Conservation (phyloP, 2,797 vertebrate genomes). For the Melanotaenia trifasciata region DNA sequence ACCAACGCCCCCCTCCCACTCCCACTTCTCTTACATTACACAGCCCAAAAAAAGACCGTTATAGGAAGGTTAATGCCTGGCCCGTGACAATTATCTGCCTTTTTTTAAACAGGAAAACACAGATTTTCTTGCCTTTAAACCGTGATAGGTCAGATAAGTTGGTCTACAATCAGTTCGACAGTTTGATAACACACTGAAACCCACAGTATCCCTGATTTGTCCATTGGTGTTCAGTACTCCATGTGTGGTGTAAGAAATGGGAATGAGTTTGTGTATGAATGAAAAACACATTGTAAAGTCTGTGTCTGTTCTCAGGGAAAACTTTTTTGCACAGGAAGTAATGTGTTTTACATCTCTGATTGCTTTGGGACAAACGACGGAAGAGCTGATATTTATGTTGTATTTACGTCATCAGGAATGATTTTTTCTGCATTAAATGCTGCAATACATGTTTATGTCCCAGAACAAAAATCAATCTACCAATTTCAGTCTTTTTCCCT, state of each 20-base stretch:
- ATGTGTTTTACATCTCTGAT: not conserved
- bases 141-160: not conserved
- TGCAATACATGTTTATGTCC: too few relatives aligned
- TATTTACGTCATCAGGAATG: not conserved
- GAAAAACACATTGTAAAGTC: not conserved
- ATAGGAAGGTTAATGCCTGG: not conserved
- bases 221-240: not conserved
- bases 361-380: slow-evolving; percentile 8
- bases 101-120: not conserved
- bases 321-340: not conserved
- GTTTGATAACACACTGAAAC: not conserved
- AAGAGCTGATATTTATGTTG: slow-evolving; percentile 3
- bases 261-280: not conserved
- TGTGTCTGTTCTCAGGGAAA: not conserved
- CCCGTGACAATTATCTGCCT: not conserved
- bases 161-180: not conserved
- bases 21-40: not conserved
- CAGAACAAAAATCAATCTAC: not conserved
- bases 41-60: not conserved
- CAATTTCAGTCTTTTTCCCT: too few relatives aligned
- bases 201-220: not conserved
- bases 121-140: not conserved
- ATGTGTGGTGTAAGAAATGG: too few relatives aligned
- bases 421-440: not conserved
- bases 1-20: not conserved